Evolutionary conservation across 2,113 vertebrate species (phyloP).

Genomic region (Pelecanoides urinatrix): DNA sequence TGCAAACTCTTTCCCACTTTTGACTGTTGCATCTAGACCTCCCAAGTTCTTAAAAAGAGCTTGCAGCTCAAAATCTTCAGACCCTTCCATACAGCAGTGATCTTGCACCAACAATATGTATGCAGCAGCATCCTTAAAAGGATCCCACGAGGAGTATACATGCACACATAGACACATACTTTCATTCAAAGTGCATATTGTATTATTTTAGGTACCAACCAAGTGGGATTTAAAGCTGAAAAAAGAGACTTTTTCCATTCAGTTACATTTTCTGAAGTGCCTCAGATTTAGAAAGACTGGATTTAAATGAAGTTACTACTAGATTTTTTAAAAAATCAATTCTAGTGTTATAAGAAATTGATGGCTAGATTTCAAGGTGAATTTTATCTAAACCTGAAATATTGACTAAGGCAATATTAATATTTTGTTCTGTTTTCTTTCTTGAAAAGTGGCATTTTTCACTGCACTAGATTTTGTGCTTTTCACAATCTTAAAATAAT

Average conservation of each 20-base stretch:
- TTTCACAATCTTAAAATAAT: background rate
- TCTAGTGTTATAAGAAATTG: constrained; percentile 32
- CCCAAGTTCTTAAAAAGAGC: background rate
- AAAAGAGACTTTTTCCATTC: background rate
- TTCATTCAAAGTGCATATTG: background rate
- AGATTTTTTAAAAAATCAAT: constrained; percentile 21
- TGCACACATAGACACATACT: background rate
- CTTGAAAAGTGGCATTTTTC: background rate
- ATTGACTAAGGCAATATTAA: constrained; percentile 3
- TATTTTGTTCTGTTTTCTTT: constrained; percentile 6
- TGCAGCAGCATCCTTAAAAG: background rate
- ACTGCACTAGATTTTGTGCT: background rate
- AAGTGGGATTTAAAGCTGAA: background rate
- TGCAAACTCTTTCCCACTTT: background rate
- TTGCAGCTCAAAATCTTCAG: background rate
- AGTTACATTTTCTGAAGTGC: background rate
- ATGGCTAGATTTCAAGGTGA: constrained; percentile 54
- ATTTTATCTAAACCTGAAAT: constrained; percentile 53
- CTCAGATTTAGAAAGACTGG: constrained; percentile 9
- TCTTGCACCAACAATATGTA: background rate
- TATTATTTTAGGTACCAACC: background rate
- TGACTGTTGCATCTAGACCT: background rate
- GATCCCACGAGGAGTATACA: background rate
- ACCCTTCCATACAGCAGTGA: background rate
- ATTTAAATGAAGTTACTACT: constrained; percentile 37